Evolutionary conservation across 2,113 vertebrate species (phyloP), one percentile per base, ranked within the genome.

Genomic region (Castor canadensis): DNA sequence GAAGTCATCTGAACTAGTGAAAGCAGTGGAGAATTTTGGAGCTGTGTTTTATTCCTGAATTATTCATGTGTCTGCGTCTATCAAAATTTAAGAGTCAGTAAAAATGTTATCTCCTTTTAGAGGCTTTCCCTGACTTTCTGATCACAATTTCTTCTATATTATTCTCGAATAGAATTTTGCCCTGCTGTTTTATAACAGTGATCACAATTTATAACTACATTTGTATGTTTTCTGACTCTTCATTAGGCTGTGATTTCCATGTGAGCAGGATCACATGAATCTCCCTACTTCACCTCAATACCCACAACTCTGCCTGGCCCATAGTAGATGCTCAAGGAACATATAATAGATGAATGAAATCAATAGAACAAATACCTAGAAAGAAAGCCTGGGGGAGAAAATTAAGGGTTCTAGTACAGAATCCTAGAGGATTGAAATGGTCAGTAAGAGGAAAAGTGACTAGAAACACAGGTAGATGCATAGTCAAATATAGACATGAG

Each of bases 11-110:
- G 43, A 83, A 62, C 43, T 58, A 40, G 64, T 84, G 28, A 87
- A 90, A 82, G 56, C n/a, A 71, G 16, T 81, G 56, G 32, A 95
- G 66, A 77, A 58, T 71, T 79, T 82, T 72, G 38, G 38, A 88
- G 28, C 83, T 83, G 30, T 67, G 6, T 76, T 91, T 35, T 66
- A n/a, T 75, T 93, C 47, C 52, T 71, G 9, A 7, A 82, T 67
- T 77, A 12, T 73, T 72, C 26, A 54, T 82, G 32, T 67, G 64
- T 11, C 35, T 81, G 43, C 1, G 13, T 93, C 54, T 67, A 66
- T 62, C 75, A 52, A 77, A 93, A 95, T 80, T 80, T 47, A n/a
- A n/a, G 19, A 79, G 35, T 93, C 66, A 69, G 58, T 35, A 75
- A 91, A 60, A 69, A 45, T 77, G 60, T 40, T 76, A 66, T 49